These are phyloP conservation scores for Erpornis zantholeuca DNA, from an alignment of 2,113 vertebrate genomes.

Conservation along the genomic window DNA sequence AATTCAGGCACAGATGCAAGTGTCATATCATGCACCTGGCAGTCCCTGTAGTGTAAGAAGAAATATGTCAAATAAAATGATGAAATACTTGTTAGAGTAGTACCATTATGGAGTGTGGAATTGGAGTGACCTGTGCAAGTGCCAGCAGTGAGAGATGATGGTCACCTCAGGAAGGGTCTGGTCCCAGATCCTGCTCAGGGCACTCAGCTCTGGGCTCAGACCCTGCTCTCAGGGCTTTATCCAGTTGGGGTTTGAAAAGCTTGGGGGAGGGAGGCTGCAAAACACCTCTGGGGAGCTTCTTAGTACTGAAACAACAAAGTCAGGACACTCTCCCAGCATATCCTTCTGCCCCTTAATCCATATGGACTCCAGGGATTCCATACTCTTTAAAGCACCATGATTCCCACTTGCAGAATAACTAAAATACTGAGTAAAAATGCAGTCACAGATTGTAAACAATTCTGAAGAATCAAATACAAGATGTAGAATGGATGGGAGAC, in stretches of 20 bases:
- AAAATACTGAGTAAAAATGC: background rate
- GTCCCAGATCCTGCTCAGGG: background rate
- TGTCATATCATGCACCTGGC: background rate
- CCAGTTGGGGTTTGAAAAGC: background rate
- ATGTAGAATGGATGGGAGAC: background rate
- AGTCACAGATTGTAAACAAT: background rate
- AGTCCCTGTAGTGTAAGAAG: background rate
- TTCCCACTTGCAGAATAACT: background rate
- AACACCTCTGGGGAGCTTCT: background rate
- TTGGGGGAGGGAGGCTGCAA: background rate
- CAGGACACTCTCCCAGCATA: background rate
- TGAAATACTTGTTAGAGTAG: background rate
- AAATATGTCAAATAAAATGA: background rate
- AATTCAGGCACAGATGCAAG: background rate
- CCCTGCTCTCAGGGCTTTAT: background rate
- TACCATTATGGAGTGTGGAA: fast-evolving
- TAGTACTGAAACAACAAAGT: background rate
- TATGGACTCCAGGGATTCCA: background rate
- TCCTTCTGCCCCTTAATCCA: background rate
- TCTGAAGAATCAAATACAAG: background rate
- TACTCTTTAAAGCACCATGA: background rate
- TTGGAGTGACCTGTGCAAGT: background rate
- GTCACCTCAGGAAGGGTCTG: background rate
- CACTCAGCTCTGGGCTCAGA: background rate
- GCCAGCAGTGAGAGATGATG: background rate